Base-by-base conservation (phyloP, 2,797 vertebrate species). In the Denticeps clupeoides region DNA sequence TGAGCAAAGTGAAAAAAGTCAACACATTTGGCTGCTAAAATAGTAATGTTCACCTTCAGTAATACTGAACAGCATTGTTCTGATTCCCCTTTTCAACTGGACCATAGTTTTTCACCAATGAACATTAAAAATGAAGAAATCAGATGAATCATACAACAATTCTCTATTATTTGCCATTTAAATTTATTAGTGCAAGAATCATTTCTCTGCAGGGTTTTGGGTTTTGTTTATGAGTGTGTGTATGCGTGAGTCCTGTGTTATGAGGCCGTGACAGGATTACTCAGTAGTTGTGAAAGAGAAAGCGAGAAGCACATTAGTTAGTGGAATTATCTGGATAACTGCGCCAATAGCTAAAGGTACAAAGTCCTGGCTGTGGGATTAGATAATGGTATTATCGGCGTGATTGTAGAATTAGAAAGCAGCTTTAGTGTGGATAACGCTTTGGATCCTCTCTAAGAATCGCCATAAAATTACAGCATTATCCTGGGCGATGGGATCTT, bases 341-440 rank as follows among this genome's bases (percentile, higher is more conserved):
- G 57, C 51, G 51, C 71, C 68, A 71, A 68, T 63, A 62, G 73
- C 66, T 60, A 67, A 71, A 72, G 74, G 79, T 80, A 77, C 60
- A 65, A 69, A 62, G 22, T 67, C 66, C 70, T 72, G 79, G 64
- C 63, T 56, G 63, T 60, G 47, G 83, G 79, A 82, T 83, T 83
- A 82, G 80, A 74, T 80, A 69, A 78, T 66, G 77, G 70, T 73
- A 83, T 83, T 81, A 82, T 81, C 79, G 58, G 65, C 48, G 33
- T 68, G 79, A 83, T 79, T 72, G 75, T 68, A 72, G 75, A 75
- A 72, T 82, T 74, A 78, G 71, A 78, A 74, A 69, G 74, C 60
- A 65, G 78, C 73, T 83, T 84, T 82, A 81, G 74, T 71, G 68
- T 65, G 78, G 81, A 80, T 83, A 78, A 84, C 77, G 77, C 73